Percentiles rank a stretch among this genome's conserved stretches.
Evolutionary conservation across 2,888 invertebrate genomes (phyloP).

Genomic region (Atrina japonica): DNA sequence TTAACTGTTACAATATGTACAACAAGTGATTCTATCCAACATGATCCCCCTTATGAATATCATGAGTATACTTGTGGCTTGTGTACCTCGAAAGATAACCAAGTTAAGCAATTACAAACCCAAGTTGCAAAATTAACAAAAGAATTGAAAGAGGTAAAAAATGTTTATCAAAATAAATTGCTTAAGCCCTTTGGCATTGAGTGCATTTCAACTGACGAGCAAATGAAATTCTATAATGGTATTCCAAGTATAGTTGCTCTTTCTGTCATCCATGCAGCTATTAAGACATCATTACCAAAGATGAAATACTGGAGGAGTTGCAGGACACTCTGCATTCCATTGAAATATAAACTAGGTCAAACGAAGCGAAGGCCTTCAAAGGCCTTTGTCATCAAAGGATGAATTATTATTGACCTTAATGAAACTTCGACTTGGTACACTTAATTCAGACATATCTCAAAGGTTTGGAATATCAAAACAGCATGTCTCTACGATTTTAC

Average conservation of each 20-base stretch:
- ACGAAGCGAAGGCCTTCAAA: neutral
- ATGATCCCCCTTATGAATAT: conserved; percentile 2
- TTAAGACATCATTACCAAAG: neutral
- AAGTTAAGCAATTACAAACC: conserved; percentile 1
- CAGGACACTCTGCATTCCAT: neutral
- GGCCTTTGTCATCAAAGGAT: conserved; percentile 6
- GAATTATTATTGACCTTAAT: conserved; percentile 1
- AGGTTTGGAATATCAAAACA: neutral
- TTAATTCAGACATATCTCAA: neutral
- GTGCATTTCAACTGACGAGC: neutral
- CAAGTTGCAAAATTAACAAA: conserved; percentile 6
- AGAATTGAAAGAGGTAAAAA: neutral
- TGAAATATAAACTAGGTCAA: neutral
- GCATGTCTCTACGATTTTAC: conserved; percentile 11
- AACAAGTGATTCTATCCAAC: neutral
- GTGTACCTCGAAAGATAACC: conserved; percentile 9
- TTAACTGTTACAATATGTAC: too few relatives aligned
- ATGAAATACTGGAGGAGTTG: conserved; percentile 9
- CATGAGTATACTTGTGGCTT: neutral
- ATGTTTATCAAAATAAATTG: neutral
- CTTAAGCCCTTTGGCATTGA: neutral
- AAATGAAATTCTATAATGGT: conserved; percentile 17
- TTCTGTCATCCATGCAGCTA: neutral
- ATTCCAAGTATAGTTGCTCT: neutral
- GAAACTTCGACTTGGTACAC: conserved; percentile 5